These are phyloP conservation scores for Calliopsis andreniformis DNA, from an alignment of 1,140 invertebrate genomes.

Conservation along the genomic window DNA sequence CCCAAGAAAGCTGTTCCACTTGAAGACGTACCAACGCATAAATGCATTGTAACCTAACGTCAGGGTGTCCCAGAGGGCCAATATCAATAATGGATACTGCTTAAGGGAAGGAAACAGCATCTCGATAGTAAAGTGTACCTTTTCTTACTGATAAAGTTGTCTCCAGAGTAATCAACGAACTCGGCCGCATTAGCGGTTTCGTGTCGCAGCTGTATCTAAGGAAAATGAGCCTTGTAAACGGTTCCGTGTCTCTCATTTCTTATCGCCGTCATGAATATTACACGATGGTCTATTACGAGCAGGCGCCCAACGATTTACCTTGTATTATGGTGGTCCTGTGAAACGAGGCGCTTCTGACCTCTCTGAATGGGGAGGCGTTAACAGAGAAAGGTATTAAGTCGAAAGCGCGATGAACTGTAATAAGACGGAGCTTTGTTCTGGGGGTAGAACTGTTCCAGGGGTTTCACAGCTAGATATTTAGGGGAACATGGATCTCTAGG, in stretches of 20 bases:
- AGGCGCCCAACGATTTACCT: neutral
- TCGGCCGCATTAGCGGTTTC: no score
- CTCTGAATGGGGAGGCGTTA: neutral
- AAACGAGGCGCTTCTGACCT: neutral
- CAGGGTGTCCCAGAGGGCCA: neutral
- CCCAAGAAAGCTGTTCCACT: neutral
- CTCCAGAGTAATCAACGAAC: neutral
- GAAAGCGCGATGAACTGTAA: neutral
- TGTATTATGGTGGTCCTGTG: neutral
- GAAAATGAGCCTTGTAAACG: neutral
- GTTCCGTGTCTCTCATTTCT: neutral
- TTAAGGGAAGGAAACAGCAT: no score
- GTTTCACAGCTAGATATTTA: no score
- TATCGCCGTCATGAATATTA: neutral
- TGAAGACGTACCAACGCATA: neutral
- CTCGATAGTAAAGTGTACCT: neutral
- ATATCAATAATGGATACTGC: neutral
- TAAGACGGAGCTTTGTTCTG: no score
- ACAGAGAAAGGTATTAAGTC: neutral
- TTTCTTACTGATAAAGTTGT: neutral
- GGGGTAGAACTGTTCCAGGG: no score
- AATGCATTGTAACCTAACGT: neutral
- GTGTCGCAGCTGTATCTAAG: neutral
- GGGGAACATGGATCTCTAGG: no score
- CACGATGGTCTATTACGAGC: neutral